phyloP scores from a whole-genome alignment of 2,797 vertebrate species.

The Dendrocincla tyrannina region DNA sequence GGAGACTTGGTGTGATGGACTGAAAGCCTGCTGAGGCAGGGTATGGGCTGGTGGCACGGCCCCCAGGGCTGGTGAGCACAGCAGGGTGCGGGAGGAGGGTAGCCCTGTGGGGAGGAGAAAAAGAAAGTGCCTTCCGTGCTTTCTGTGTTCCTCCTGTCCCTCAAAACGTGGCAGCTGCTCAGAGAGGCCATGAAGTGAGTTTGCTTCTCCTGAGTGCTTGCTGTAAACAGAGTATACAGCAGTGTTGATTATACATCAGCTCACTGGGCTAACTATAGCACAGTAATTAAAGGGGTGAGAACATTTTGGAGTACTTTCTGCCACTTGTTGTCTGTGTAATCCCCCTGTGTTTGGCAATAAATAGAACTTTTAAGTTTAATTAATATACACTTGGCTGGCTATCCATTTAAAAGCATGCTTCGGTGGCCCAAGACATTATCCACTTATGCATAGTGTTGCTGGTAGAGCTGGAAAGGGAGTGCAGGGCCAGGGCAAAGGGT shows the following conservation, averaged over 20 bases:
- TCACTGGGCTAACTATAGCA: conserved; percentile 74
- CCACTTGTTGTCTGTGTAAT: conserved; percentile 75
- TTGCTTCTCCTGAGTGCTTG: conserved; percentile 42
- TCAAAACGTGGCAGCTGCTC: background rate
- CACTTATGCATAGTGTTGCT: conserved; percentile 5
- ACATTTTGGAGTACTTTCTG: conserved; percentile 75
- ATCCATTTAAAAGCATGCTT: conserved; percentile 65
- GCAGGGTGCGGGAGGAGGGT: background rate
- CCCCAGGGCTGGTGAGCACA: rapidly evolving
- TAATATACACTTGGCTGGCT: conserved; percentile 77
- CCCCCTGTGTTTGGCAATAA: conserved; percentile 76
- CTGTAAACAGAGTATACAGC: conserved; percentile 43
- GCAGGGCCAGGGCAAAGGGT: background rate
- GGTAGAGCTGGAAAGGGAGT: background rate
- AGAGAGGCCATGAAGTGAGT: conserved; percentile 6
- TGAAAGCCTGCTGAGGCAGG: background rate
- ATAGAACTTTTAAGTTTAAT: conserved; percentile 81
- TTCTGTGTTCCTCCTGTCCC: background rate
- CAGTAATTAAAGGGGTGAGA: conserved; percentile 80
- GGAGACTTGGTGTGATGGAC: background rate
- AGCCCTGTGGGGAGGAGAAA: background rate
- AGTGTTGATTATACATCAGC: conserved; percentile 72
- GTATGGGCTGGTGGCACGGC: rapidly evolving
- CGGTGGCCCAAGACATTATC: conserved; percentile 63
- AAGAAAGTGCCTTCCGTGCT: background rate